These are phyloP conservation scores for Candidula unifasciata DNA, from an alignment of 2,888 invertebrate genomes.

Conservation along the genomic window DNA sequence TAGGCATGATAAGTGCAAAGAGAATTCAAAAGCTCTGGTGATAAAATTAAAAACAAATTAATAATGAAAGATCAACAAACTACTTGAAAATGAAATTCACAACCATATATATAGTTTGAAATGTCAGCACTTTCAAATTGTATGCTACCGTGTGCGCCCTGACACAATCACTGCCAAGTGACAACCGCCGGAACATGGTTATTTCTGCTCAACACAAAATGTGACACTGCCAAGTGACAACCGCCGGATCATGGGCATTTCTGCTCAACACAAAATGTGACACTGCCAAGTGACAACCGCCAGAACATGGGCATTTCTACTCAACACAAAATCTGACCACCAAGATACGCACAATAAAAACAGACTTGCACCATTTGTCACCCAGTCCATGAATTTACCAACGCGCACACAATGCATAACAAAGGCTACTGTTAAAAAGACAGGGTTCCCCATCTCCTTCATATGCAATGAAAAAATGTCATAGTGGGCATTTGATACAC, in stretches of 20 bases:
- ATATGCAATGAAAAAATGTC: not conserved
- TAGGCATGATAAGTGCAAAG: not conserved
- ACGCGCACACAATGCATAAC: slow-evolving; percentile 18
- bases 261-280: too few relatives aligned
- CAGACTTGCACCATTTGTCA: not conserved
- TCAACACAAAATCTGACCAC: too few relatives aligned
- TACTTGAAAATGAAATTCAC: slow-evolving; percentile 45
- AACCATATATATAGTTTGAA: slow-evolving; percentile 48
- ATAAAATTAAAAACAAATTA: not conserved
- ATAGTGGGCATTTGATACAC: too few relatives aligned
- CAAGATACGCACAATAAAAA: not conserved
- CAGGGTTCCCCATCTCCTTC: slow-evolving; percentile 20
- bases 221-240: too few relatives aligned
- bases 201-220: too few relatives aligned
- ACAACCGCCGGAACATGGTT: not conserved
- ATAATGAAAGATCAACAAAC: slow-evolving; percentile 25
- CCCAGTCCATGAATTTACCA: not conserved
- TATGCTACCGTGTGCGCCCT: slow-evolving; percentile 8
- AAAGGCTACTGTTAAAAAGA: slow-evolving; percentile 39
- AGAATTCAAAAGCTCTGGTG: slow-evolving; percentile 2
- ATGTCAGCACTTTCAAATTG: slow-evolving; percentile 44
- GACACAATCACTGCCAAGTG: not conserved
- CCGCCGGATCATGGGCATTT: too few relatives aligned
- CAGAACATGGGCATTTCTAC: too few relatives aligned
- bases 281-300: too few relatives aligned